Evolutionary conservation across 1,140 invertebrate genomes (phyloP), one percentile per base, ranked within the genome.

Genomic region (Drosophila neocordata): DNA sequence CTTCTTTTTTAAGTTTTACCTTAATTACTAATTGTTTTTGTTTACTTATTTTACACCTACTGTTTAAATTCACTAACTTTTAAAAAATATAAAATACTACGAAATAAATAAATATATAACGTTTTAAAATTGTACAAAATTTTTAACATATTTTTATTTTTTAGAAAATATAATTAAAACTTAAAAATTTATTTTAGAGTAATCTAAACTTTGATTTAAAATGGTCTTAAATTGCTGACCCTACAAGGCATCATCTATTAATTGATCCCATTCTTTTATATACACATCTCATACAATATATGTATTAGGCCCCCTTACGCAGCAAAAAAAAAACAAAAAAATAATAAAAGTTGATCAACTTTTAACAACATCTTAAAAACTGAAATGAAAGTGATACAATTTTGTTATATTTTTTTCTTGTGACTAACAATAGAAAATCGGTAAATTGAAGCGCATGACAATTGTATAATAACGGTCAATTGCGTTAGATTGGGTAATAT

Each of bases 341-440:
- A 55, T 58, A 48, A 59, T 8, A 64, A 69, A 68, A 72, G 18
- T 35, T 62, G 52, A 27, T 55, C 41, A 48, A 48, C 15, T 9
- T 48, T 2, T 48, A 48, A 48, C 41, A 48, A 48, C 15, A 48
- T 20, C 41, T 48, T 48, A 48, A 48, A 48, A 48, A 63, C 67
- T 12, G 12, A 84, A 84, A 68, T 56, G 80, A 84, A 84, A 84
- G 80, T 80, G 38, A 70, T 77, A 68, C 78, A 73, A 59, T 75
- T 69, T 60, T 55, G 37, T 38, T 15, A 52, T 55, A 31, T 38
- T 20, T 65, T 65, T 55, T 37, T 37, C 15, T 4, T 11, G 15
- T 8, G 8, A 2, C 18, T 41, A 48, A 52, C 61, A 80, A 72
- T 60, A 51, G 55, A 31, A 82, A 68, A 74, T 68, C 63, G 57